Conservation (phyloP, 2,797 vertebrate genomes). For the Phrynocephalus guinanensis region DNA sequence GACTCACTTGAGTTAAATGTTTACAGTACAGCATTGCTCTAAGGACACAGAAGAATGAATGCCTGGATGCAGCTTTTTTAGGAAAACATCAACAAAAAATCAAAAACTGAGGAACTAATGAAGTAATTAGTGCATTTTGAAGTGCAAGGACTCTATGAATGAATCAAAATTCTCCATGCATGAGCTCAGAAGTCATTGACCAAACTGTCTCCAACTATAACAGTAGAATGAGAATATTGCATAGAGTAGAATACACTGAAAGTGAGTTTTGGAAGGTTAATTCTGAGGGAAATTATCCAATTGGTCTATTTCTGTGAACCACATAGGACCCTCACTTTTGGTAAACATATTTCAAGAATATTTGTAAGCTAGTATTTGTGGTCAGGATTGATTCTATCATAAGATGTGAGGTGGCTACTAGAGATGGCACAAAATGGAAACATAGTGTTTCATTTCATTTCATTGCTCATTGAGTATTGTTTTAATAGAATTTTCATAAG, state of each 20-base stretch:
- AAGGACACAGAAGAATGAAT: slow-evolving; percentile 41
- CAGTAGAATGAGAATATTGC: background rate
- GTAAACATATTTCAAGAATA: no score
- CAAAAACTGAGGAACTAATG: slow-evolving; percentile 45
- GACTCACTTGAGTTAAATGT: slow-evolving; percentile 41
- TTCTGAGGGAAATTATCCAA: accelerated
- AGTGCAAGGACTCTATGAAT: slow-evolving; percentile 44
- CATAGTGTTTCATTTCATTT: no score
- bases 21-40: slow-evolving; percentile 37
- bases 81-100: slow-evolving; percentile 46
- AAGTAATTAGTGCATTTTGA: slow-evolving; percentile 6
- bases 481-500: no score
- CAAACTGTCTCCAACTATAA: background rate
- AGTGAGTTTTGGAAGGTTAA: background rate
- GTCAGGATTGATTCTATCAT: no score
- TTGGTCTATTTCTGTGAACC: slow-evolving; percentile 18
- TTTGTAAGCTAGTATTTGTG: no score
- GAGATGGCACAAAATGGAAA: no score
- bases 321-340: background rate
- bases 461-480: no score
- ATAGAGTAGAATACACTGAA: background rate
- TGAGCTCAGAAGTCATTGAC: slow-evolving; percentile 23
- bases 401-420: no score
- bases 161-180: slow-evolving; percentile 28
- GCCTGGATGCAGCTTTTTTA: slow-evolving; percentile 56